These are phyloP conservation scores for Notamacropus eugenii DNA, from an alignment of 2,797 vertebrate genomes.

Conservation along the genomic window DNA sequence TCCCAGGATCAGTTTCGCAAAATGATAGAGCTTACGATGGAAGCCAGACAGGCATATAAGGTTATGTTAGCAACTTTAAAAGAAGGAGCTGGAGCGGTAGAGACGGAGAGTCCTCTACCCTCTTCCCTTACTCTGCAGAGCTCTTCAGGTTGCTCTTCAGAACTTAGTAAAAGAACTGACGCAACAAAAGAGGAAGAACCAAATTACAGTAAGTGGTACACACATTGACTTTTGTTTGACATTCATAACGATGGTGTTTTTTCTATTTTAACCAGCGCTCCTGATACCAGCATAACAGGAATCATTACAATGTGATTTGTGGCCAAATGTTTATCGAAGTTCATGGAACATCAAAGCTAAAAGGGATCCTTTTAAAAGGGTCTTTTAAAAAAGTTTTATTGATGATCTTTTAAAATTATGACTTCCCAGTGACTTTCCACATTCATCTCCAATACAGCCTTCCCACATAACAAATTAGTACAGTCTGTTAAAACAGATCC, in stretches of 20 bases:
- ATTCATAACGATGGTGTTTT: background rate
- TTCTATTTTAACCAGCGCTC: background rate
- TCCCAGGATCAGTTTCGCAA: conserved; percentile 94
- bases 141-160: conserved; percentile 41
- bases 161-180: conserved; percentile 54
- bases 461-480: background rate
- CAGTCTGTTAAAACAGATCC: background rate
- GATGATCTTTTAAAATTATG: background rate
- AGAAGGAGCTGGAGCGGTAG: conserved; percentile 70
- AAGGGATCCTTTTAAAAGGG: background rate
- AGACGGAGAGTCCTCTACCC: background rate
- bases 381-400: background rate
- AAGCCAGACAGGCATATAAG: conserved; percentile 93
- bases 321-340: no score
- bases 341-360: background rate
- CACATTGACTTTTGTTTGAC: background rate
- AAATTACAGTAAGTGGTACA: conserved; percentile 90
- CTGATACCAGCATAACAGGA: background rate
- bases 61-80: conserved; percentile 89
- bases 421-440: background rate
- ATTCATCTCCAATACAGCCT: background rate
- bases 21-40: conserved; percentile 95
- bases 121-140: conserved; percentile 17
- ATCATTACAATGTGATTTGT: no score
- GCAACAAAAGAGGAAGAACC: conserved; percentile 86